phyloP scores from a whole-genome alignment of 2,888 invertebrate species.

The Eupithecia subumbrata region DNA sequence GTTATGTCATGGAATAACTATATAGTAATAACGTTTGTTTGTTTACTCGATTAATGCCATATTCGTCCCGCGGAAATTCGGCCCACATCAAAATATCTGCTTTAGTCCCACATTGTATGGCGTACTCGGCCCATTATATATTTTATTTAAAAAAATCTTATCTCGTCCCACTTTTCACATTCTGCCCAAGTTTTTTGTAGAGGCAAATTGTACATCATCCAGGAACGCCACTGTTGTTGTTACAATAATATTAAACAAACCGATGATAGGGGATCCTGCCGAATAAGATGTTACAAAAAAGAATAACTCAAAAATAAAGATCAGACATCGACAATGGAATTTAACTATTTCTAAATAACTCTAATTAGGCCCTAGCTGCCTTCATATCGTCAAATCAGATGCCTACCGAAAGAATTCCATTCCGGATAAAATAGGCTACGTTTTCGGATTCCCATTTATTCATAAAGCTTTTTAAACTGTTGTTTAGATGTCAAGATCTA shows the following conservation, averaged over 20 bases:
- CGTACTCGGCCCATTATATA: too few species aligned
- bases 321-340: conserved; percentile 9
- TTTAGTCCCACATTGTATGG: too few species aligned
- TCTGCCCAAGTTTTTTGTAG: too few species aligned
- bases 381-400: neutral
- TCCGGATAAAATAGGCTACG: conserved; percentile 18
- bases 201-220: too few species aligned
- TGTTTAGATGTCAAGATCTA: conserved; percentile 71
- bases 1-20: too few species aligned
- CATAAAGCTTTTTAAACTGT: neutral
- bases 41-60: too few species aligned
- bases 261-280: neutral
- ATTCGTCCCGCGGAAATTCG: too few species aligned
- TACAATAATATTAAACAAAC: neutral
- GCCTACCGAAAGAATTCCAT: conserved; percentile 16
- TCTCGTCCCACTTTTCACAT: too few species aligned
- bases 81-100: too few species aligned
- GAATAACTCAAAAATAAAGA: neutral
- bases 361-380: conserved; percentile 4
- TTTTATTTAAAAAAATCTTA: too few species aligned
- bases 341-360: neutral
- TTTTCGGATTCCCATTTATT: neutral
- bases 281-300: neutral
- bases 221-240: neutral
- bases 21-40: too few species aligned